Evolutionary conservation across 2,888 invertebrate genomes (phyloP).

Genomic region (Lithodes maja): DNA sequence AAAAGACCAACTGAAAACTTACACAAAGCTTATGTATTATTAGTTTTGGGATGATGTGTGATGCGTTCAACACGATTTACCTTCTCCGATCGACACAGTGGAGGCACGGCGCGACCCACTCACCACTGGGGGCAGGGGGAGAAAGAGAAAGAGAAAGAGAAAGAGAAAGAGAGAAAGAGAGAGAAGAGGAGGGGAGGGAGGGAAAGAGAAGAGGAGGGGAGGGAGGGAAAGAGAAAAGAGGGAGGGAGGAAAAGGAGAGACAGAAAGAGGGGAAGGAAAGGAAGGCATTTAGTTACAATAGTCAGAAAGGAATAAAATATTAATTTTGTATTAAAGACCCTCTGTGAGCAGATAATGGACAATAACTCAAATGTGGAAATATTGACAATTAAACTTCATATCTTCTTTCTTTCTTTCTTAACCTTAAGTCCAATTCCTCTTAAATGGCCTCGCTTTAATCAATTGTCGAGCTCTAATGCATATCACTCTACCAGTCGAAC

Average conservation of each 20-base stretch:
- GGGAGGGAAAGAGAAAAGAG: conserved; percentile 1
- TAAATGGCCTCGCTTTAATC: too few relatives aligned
- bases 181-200: background rate
- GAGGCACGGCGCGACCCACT: conserved; percentile 68
- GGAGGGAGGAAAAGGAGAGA: background rate
- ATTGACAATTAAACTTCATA: too few relatives aligned
- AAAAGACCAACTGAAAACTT: conserved; percentile 52
- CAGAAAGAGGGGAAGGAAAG: background rate
- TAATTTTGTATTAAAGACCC: too few relatives aligned
- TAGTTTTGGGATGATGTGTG: conserved; percentile 53
- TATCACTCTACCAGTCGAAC: too few relatives aligned
- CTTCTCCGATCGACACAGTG: conserved; percentile 68
- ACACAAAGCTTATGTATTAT: conserved; percentile 55
- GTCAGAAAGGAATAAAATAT: background rate
- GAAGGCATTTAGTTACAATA: background rate
- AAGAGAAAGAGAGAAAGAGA: background rate
- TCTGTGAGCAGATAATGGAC: too few relatives aligned
- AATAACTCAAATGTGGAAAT: too few relatives aligned
- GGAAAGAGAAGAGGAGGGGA: conserved; percentile 1
- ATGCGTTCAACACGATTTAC: conserved; percentile 67
- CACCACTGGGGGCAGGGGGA: conserved; percentile 30
- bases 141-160: background rate
- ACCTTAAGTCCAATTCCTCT: too few relatives aligned
- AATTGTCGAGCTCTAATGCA: too few relatives aligned
- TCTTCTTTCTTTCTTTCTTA: too few relatives aligned